phyloP scores from a whole-genome alignment of 2,888 invertebrate species.

The Polietes domitor region DNA sequence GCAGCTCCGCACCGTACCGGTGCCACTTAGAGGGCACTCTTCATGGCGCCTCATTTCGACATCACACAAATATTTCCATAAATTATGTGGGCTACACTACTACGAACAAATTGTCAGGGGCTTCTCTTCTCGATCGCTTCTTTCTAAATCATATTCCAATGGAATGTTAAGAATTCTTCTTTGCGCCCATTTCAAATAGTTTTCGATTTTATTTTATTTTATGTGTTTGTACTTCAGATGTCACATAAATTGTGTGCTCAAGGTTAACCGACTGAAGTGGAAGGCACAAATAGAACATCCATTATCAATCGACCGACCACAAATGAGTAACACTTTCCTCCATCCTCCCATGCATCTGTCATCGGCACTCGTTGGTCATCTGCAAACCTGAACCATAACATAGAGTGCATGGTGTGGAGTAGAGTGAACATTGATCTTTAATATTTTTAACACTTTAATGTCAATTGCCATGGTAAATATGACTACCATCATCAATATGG shows the following conservation, averaged over 20 bases:
- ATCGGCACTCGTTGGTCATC: too few species aligned
- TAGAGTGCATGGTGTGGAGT: not conserved
- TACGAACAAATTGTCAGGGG: slow-evolving; percentile 11
- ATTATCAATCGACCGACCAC: not conserved
- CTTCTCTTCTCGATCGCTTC: too few species aligned
- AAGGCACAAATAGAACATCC: not conserved
- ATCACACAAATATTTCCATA: slow-evolving; percentile 4
- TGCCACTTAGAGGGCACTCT: slow-evolving; percentile 26
- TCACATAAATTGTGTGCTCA: slow-evolving; percentile 52
- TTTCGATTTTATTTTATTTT: slow-evolving; percentile 45
- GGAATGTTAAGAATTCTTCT: too few species aligned
- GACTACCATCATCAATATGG: not conserved
- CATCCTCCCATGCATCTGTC: not conserved
- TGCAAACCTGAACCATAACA: too few species aligned
- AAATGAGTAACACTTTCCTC: not conserved
- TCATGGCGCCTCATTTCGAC: slow-evolving; percentile 23
- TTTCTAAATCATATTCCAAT: slow-evolving; percentile 8
- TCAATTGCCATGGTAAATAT: slow-evolving; percentile 52
- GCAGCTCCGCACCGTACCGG: not conserved
- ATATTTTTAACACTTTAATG: slow-evolving; percentile 53
- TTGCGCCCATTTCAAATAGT: slow-evolving; percentile 8
- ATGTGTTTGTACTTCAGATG: slow-evolving; percentile 44
- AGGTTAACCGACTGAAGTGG: slow-evolving; percentile 39
- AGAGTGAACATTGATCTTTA: slow-evolving; percentile 6
- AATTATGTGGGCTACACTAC: slow-evolving; percentile 1